These are phyloP conservation scores for Ypsolopha sequella DNA, from an alignment of 2,888 invertebrate genomes.

Conservation along the genomic window DNA sequence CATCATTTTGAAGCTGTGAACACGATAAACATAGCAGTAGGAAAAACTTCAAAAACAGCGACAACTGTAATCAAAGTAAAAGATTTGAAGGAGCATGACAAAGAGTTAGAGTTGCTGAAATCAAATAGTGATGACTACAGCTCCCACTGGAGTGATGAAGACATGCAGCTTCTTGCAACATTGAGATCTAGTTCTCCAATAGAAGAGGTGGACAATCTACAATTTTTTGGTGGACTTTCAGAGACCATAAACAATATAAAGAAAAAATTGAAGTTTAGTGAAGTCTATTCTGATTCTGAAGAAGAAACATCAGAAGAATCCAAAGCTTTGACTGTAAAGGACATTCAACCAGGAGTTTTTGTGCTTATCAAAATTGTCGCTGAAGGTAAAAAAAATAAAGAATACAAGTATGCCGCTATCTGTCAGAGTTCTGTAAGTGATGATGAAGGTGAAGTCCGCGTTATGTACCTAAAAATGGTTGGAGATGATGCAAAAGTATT, in stretches of 20 bases:
- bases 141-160: background rate
- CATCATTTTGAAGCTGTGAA: background rate
- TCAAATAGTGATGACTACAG: background rate
- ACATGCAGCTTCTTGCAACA: background rate
- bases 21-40: background rate
- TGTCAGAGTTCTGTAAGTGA: background rate
- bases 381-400: background rate
- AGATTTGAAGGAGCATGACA: background rate
- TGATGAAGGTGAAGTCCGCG: background rate
- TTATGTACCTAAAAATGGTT: background rate
- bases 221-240: background rate
- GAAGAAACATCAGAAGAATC: background rate
- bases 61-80: background rate
- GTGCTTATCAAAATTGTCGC: background rate
- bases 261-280: background rate
- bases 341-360: background rate
- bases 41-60: background rate
- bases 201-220: too few species aligned
- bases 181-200: too few species aligned
- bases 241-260: background rate
- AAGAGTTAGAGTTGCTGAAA: background rate
- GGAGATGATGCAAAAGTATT: background rate
- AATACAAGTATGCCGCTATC: background rate
- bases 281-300: background rate
- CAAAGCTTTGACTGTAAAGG: background rate